These are phyloP conservation scores for Gonioctena quinquepunctata DNA, from an alignment of 1,140 invertebrate species.

Conservation along the genomic window DNA sequence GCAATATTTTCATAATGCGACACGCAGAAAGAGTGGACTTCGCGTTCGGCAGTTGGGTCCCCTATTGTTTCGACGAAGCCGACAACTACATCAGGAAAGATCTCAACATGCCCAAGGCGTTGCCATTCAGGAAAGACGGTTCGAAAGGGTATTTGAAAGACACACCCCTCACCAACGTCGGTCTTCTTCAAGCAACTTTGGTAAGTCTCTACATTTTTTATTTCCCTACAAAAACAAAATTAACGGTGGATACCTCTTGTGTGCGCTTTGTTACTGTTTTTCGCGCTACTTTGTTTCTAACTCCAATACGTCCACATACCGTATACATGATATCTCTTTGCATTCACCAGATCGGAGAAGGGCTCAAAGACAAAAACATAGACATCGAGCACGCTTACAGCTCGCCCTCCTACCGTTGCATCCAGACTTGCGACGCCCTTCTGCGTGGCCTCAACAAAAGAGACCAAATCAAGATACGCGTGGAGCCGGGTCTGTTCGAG, in stretches of 20 bases:
- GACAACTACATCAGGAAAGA: slow-evolving; percentile 81
- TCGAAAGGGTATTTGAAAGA: slow-evolving; percentile 77
- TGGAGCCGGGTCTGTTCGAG: slow-evolving; percentile 88
- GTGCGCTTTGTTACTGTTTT: too few species aligned
- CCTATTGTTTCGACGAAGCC: slow-evolving; percentile 81
- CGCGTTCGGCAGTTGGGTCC: slow-evolving; percentile 87
- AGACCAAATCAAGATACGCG: slow-evolving; percentile 44
- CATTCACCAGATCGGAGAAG: slow-evolving; percentile 64
- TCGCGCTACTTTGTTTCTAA: too few species aligned
- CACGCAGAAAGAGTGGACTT: slow-evolving; percentile 92
- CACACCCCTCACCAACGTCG: slow-evolving; percentile 84
- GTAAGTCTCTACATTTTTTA: too few species aligned
- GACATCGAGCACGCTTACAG: slow-evolving; percentile 76
- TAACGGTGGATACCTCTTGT: too few species aligned
- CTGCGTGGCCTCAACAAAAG: slow-evolving; percentile 60
- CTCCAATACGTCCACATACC: too few species aligned
- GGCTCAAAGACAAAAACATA: slow-evolving; percentile 69
- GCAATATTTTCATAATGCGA: slow-evolving; percentile 77
- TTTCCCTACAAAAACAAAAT: too few species aligned
- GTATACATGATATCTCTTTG: too few species aligned
- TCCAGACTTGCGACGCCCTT: slow-evolving; percentile 84
- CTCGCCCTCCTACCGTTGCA: slow-evolving; percentile 85
- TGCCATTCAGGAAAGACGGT: slow-evolving; percentile 66
- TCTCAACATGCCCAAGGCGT: slow-evolving; percentile 82
- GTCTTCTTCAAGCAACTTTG: slow-evolving; percentile 71